Evolutionary conservation across 2,888 invertebrate genomes (phyloP).

Genomic region (Alviniconcha strummeri): DNA sequence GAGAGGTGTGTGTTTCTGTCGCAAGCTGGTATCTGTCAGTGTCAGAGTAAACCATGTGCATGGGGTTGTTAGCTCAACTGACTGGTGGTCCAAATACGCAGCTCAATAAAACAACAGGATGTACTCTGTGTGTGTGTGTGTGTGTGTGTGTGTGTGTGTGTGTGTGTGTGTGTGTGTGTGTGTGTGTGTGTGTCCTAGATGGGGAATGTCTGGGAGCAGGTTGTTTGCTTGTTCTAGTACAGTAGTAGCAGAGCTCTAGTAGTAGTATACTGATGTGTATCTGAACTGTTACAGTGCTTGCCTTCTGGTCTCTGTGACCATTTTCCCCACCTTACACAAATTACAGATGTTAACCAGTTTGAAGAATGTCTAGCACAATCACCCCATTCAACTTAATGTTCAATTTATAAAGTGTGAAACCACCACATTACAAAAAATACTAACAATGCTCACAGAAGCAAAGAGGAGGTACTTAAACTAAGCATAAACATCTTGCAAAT

Average conservation of each 20-base stretch:
- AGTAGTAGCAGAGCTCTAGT: neutral
- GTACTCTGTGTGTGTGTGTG: neutral
- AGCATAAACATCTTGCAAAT: too few relatives aligned
- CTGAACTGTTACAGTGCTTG: neutral
- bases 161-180: too few relatives aligned
- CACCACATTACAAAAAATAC: too few relatives aligned
- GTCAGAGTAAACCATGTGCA: neutral
- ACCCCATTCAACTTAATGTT: too few relatives aligned
- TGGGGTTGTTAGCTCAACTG: neutral
- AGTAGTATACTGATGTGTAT: neutral
- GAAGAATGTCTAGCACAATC: too few relatives aligned
- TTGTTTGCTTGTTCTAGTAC: neutral
- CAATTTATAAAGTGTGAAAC: too few relatives aligned
- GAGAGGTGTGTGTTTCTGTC: neutral
- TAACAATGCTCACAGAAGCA: too few relatives aligned
- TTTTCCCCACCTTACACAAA: too few relatives aligned
- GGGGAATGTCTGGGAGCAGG: neutral
- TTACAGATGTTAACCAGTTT: too few relatives aligned
- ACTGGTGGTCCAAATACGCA: neutral
- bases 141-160: too few relatives aligned
- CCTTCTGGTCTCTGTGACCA: neutral
- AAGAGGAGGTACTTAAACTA: too few relatives aligned
- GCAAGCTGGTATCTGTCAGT: neutral
- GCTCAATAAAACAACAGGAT: neutral
- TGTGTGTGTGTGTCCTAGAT: neutral